Conservation (phyloP, 2,113 vertebrate genomes). For the Myiopsitta monachus region DNA sequence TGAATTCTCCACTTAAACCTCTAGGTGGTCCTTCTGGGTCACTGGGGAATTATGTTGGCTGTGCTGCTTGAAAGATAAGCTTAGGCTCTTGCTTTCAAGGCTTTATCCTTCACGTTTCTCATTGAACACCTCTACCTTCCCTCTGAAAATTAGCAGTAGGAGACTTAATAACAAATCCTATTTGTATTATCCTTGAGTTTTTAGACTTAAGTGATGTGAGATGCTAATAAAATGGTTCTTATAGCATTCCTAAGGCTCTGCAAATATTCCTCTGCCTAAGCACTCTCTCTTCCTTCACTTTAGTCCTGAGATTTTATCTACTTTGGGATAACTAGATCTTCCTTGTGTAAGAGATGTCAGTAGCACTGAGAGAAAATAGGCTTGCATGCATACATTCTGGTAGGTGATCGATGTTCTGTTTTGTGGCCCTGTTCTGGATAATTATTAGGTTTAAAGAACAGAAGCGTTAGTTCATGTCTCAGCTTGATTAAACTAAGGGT, state of each 20-base stretch:
- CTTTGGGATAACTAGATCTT: neutral
- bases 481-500: conserved; percentile 13
- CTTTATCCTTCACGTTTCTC: neutral
- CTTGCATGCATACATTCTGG: neutral
- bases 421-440: neutral
- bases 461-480: neutral
- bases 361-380: neutral
- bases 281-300: neutral
- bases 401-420: neutral
- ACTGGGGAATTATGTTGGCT: neutral
- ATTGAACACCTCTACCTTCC: neutral
- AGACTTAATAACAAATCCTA: neutral
- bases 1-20: neutral
- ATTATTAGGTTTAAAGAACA: conserved; percentile 17
- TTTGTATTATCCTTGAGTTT: neutral
- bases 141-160: neutral
- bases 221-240: neutral
- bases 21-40: conserved; percentile 16
- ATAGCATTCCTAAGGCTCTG: neutral
- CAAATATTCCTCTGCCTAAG: neutral
- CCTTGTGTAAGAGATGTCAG: neutral
- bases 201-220: neutral
- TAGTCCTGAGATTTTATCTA: neutral
- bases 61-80: conserved; percentile 12
- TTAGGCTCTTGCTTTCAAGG: neutral